Evolutionary conservation across 2,888 invertebrate genomes (phyloP).

Genomic region (Leptinotarsa peninsularis): DNA sequence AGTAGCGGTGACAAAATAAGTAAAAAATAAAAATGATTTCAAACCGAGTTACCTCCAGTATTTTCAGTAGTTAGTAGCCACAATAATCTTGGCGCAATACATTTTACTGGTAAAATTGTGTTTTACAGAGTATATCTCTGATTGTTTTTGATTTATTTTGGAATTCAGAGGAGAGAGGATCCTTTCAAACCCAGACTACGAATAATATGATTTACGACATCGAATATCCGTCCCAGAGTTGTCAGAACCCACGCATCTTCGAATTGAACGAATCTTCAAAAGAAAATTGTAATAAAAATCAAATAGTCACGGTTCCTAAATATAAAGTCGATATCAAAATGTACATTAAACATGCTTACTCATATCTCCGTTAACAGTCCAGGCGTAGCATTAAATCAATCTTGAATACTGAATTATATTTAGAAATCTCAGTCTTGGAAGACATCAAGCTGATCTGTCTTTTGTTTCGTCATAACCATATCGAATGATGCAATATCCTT

Average conservation of each 20-base stretch:
- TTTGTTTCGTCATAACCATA: constrained; percentile 1
- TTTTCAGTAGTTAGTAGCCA: too few species aligned
- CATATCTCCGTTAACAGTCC: constrained; percentile 11
- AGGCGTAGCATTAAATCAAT: neutral
- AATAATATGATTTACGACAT: neutral
- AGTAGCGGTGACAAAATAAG: too few species aligned
- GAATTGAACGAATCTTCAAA: neutral
- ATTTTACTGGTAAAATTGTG: too few species aligned
- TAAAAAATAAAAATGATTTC: too few species aligned
- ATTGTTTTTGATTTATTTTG: too few species aligned
- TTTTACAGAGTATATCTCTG: too few species aligned
- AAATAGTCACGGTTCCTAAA: constrained; percentile 5
- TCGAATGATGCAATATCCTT: neutral
- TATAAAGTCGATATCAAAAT: constrained; percentile 6
- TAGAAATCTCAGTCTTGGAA: constrained; percentile 9
- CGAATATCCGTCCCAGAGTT: neutral
- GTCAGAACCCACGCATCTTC: neutral
- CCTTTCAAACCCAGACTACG: neutral
- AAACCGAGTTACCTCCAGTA: too few species aligned
- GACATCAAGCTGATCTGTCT: neutral
- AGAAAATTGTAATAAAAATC: constrained; percentile 10
- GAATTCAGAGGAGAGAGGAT: too few species aligned
- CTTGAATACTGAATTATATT: constrained; percentile 9
- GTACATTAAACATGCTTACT: constrained; percentile 17
- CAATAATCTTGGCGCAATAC: too few species aligned